These are phyloP conservation scores for Agrotis ipsilon DNA, from an alignment of 2,888 invertebrate genomes.

Conservation along the genomic window DNA sequence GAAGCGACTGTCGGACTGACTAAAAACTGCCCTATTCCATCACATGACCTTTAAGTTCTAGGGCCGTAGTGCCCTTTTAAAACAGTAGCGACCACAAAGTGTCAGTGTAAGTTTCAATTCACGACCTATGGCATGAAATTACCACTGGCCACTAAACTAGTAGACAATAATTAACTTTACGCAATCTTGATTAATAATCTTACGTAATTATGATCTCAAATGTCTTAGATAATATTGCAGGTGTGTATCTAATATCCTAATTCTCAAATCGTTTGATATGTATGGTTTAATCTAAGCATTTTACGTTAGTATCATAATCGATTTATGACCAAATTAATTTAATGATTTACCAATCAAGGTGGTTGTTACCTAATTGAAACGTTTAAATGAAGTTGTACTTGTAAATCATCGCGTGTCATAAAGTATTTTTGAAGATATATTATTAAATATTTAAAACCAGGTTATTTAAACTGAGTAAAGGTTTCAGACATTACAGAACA, in stretches of 20 bases:
- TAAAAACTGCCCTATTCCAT: too few relatives aligned
- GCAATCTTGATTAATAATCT: neutral
- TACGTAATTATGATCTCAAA: neutral
- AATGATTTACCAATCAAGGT: constrained; percentile 17
- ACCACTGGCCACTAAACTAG: neutral
- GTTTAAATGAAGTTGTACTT: constrained; percentile 48
- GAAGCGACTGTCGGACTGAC: too few relatives aligned
- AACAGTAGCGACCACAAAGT: too few relatives aligned
- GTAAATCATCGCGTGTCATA: constrained; percentile 27
- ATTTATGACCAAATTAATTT: constrained; percentile 2
- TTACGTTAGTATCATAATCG: constrained; percentile 9
- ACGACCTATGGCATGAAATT: neutral
- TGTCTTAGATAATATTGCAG: neutral
- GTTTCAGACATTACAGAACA: constrained; percentile 15
- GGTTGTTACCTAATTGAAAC: constrained; percentile 18
- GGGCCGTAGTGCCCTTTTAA: too few relatives aligned
- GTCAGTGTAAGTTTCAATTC: too few relatives aligned
- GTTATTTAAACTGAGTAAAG: constrained; percentile 26
- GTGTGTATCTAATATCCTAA: neutral
- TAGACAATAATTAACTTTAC: neutral
- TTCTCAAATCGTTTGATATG: neutral
- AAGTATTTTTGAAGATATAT: constrained; percentile 10
- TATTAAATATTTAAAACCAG: constrained; percentile 29
- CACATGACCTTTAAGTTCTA: too few relatives aligned
- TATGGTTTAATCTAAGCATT: constrained; percentile 1